Base-by-base conservation (phyloP, 1,140 invertebrate species). In the Trialeurodes vaporariorum region DNA sequence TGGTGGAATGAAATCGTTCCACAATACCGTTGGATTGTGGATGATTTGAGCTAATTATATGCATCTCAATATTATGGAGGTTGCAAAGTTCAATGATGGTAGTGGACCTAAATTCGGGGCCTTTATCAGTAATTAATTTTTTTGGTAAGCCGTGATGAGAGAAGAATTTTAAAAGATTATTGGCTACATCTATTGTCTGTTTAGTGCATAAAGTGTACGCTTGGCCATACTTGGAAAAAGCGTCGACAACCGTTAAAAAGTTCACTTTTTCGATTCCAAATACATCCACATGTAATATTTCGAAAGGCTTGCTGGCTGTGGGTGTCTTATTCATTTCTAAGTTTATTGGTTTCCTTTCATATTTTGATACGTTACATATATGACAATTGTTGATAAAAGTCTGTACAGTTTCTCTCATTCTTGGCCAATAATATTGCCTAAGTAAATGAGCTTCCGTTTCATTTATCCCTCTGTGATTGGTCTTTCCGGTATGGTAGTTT, bases 291-390 rank as follows among this genome's bases (percentile, higher is more conserved):
- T 64, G 63, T 25, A 64, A 2, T 25, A 26, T 64, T 25, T 64
- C 63, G 25, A 64, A 64, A 25, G 63, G 63, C 26, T 64, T 64
- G 5, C 21, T 13, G 11, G 63, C 26, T 64, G 63, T 64, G 9
- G 63, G 25, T 64, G 63, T 64, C 34, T 27, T 64, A 25, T 64
- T 64, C 25, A 27, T 27, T 2, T 64, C n/a, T 25, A 25, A 25
- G 25, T 64, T 64, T 27, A 25, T n/a, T 9, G 63, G 63, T 64
- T 27, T 64, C 25, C 63, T 64, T 13, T 64, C 63, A 22, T 64
- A 64, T 26, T 25, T 64, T 25, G 13, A 13, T 64, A 27, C 34
- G 63, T 64, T 2, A 25, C 63, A 64, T 12, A 27, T 25, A 5
- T n/a, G 23, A 64, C 63, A 64, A 23, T 17, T 25, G 25, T 64